Evolutionary conservation across 2,888 invertebrate genomes (phyloP).

Genomic region (Heliconius cydno): DNA sequence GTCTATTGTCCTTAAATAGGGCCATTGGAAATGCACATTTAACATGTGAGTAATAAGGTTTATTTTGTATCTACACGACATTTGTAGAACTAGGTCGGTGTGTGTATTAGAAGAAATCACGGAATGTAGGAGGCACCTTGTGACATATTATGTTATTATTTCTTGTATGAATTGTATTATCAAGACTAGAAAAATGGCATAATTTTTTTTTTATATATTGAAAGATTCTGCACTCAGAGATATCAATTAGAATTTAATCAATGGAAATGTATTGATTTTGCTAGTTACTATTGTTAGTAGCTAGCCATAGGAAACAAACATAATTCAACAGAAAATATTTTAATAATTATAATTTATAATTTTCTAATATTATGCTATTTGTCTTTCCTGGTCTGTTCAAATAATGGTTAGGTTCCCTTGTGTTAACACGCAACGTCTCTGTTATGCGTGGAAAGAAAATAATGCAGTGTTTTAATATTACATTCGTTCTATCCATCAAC

Average conservation of each 20-base stretch:
- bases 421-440: too few species aligned
- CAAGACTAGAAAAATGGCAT: not conserved
- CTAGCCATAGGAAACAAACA: too few species aligned
- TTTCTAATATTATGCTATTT: too few species aligned
- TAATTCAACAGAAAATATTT: too few species aligned
- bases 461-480: too few species aligned
- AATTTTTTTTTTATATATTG: too few species aligned
- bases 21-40: not conserved
- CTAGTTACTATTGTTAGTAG: too few species aligned
- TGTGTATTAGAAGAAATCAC: constrained; percentile 58
- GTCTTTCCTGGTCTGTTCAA: too few species aligned
- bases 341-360: too few species aligned
- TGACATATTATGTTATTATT: constrained; percentile 11
- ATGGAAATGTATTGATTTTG: not conserved
- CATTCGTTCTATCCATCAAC: too few species aligned
- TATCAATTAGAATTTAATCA: not conserved
- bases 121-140: constrained; percentile 46
- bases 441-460: too few species aligned
- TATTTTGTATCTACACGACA: not conserved
- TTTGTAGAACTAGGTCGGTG: constrained; percentile 50
- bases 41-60: not conserved
- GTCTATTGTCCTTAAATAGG: constrained; percentile 25
- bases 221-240: not conserved
- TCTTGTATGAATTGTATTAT: not conserved
- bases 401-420: too few species aligned